Base-by-base conservation (phyloP, 2,797 vertebrate species). In the Sebastes minor region DNA sequence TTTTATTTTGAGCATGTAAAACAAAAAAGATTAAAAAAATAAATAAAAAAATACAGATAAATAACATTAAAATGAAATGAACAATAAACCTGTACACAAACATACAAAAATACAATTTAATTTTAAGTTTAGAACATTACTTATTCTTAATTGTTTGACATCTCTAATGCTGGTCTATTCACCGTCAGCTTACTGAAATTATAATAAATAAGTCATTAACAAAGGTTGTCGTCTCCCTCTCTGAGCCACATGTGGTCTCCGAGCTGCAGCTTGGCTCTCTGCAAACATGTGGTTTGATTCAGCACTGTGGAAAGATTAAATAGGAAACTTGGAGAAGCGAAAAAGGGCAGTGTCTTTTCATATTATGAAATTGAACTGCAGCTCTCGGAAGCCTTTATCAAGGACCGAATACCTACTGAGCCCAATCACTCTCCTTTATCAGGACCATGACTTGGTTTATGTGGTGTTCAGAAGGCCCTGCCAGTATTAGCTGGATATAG, bases 241-340 rank as follows among this genome's bases (percentile, higher is more conserved):
- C 79, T 67, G 78, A 92, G 74, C 82, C 87, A 91, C 93, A 92
- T 94, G 84, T 94, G 88, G 83, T 90, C 87, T 80, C 63, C 87
- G 91, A 82, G 30, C 83, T 86, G 69, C 69, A 88, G 69, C 75
- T 57, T 9, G 1, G 28, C 55, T 87, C 87, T 79, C 82, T 77
- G 77, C 73, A 78, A 82, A 94, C 94, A 96, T 95, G 94, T 93
- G 93, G 87, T 95, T 96, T 87, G 90, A 87, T 94, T 97, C 96
- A 95, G 83, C 83, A 86, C 93, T 89, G 89, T 90, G 91, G 90
- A 92, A 93, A 94, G 91, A 92, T 95, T 93, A 94, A 90, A 89
- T 88, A 80, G 90, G 85, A 93, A 95, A 93, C 80, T 93, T 94
- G 92, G 94, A 95, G 89, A 90, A 89, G 86, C 87, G 78, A 88